These are phyloP conservation scores for Odontamblyopus lacepedii DNA, from an alignment of 2,797 vertebrate species.

Conservation along the genomic window DNA sequence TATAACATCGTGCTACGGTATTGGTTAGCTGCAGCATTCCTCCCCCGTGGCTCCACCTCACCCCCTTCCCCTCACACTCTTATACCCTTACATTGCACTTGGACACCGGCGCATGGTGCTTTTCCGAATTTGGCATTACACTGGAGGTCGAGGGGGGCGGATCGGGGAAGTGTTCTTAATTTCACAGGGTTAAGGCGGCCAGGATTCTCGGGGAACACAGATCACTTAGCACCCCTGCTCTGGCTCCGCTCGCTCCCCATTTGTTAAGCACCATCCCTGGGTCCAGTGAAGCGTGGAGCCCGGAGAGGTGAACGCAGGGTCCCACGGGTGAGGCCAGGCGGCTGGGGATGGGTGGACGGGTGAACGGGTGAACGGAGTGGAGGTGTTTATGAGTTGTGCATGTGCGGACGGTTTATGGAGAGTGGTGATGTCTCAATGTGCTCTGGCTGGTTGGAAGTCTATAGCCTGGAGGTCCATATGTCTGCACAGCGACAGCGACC, in stretches of 20 bases:
- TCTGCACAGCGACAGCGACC: constrained; percentile 35
- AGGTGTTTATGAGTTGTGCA: constrained; percentile 62
- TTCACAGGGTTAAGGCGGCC: constrained; percentile 99
- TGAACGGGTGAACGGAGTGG: constrained; percentile 74
- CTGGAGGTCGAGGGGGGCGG: constrained; percentile 87
- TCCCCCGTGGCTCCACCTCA: constrained; percentile 69
- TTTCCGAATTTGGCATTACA: constrained; percentile 98
- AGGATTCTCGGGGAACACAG: constrained; percentile 99
- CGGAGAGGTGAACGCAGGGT: constrained; percentile 81
- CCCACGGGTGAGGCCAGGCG: constrained; percentile 82
- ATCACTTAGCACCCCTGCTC: constrained; percentile 99
- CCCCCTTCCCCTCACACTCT: constrained; percentile 56
- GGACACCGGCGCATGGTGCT: constrained; percentile 98
- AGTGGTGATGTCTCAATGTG: constrained; percentile 20
- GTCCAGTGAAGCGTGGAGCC: constrained; percentile 87
- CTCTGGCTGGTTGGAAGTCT: constrained; percentile 51
- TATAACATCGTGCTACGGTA: background rate
- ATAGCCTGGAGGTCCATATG: constrained; percentile 22
- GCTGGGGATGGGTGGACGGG: constrained; percentile 82
- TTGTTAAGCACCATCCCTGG: constrained; percentile 96
- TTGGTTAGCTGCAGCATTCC: constrained; percentile 59
- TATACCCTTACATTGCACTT: constrained; percentile 86
- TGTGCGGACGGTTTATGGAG: constrained; percentile 27
- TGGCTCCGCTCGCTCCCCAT: constrained; percentile 77
- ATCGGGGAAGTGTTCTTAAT: constrained; percentile 99